Evolutionary conservation across 2,797 vertebrate species (phyloP).

Genomic region (Buceros bicornis): DNA sequence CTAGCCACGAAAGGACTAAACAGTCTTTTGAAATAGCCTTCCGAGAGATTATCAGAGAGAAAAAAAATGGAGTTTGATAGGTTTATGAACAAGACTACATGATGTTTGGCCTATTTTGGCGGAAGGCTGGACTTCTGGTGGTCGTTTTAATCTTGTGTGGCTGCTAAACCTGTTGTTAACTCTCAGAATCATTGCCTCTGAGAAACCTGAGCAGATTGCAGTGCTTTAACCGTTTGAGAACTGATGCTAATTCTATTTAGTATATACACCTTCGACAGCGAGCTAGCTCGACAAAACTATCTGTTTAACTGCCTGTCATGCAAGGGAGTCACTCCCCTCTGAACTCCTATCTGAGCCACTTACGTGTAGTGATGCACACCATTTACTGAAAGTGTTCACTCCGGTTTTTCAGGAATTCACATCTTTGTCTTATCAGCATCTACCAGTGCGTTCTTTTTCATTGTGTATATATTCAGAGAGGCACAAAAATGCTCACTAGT

Average conservation of each 20-base stretch:
- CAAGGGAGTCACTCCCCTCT: background rate
- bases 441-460: background rate
- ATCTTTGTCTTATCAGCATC: background rate
- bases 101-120: background rate
- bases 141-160: background rate
- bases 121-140: background rate
- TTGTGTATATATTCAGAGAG: background rate
- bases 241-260: background rate
- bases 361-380: background rate
- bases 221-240: background rate
- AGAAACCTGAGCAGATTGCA: background rate
- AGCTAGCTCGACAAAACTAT: background rate
- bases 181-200: background rate
- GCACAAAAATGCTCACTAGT: background rate
- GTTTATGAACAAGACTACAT: background rate
- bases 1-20: background rate
- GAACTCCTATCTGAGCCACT: background rate
- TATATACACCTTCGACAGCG: background rate
- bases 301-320: background rate
- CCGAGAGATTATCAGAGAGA: background rate
- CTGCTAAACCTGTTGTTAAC: background rate
- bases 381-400: background rate
- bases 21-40: constrained; percentile 12
- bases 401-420: constrained; percentile 39
- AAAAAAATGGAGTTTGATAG: background rate